Base-by-base conservation (phyloP, 2,888 invertebrate species). In the Sicus ferrugineus region DNA sequence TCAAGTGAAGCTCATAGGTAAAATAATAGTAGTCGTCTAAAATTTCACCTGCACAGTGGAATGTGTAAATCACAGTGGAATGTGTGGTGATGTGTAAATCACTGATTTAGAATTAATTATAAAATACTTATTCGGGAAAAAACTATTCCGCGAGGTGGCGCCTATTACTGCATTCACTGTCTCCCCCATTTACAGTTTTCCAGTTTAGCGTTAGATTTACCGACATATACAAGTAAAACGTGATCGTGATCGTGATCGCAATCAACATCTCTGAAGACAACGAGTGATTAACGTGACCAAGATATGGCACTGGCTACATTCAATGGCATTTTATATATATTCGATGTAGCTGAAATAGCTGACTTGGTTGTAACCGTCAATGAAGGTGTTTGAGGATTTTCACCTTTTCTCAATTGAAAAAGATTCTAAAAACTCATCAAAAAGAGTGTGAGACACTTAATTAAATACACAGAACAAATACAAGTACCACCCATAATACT, bases 251-350 rank as follows among this genome's bases (percentile, higher is more conserved):
- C 34, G 38, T 11, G 28, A 59, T 34, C 59, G 38, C 19, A 14
- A 31, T 38, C 38, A 9, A 21, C 1, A 23, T 23, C 38, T 34
- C 38, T 38, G 34, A 59, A 38, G 38, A 14, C 34, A 31, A 38
- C 59, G 38, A 59, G 59, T 23, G 59, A 59, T 59, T 38, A 38
- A 59, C 59, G 59, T 59, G 59, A 59, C 59, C 34, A 59, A 34
- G 59, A 59, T 59, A 59, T 28, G 54, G 21, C 23, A 16, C 11
- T 54, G 14, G 16, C 28, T 54, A 54, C 16, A 28, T 54, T 14
- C 6, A 28, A 54, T 54, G 3, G 7, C 54, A 26, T 23, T 23
- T 23, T 26, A 54, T 14, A 54, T 54, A 9, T 26, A 54, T 54
- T 54, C 21, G 28, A 14, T 54, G 23, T 7, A 54, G 11, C 28